Evolutionary conservation across 1,140 invertebrate genomes (phyloP).

Genomic region (Zaprionus davidi): DNA sequence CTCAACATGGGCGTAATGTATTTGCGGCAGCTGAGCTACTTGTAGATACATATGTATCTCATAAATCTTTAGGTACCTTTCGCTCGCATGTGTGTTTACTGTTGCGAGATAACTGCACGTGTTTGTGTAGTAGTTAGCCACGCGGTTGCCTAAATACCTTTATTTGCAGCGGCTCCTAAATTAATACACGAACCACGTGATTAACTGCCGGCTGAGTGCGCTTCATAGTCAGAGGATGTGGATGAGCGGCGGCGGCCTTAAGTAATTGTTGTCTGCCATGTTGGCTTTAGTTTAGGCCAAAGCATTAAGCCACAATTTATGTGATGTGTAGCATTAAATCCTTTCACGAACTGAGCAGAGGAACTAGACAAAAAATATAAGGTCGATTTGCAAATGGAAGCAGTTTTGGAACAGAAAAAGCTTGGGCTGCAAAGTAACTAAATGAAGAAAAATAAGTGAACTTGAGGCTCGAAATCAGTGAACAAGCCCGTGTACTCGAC

Average conservation of each 20-base stretch:
- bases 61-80: slow-evolving; percentile 26
- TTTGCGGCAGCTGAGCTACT: background rate
- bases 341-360: background rate
- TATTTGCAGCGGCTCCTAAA: slow-evolving; percentile 9
- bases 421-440: background rate
- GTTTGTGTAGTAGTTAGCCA: background rate
- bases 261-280: background rate
- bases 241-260: background rate
- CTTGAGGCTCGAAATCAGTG: background rate
- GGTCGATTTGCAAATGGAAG: background rate
- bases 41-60: slow-evolving; percentile 30
- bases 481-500: background rate
- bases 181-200: slow-evolving; percentile 41
- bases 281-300: slow-evolving; percentile 3
- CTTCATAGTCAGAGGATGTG: background rate
- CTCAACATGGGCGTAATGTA: background rate
- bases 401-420: background rate
- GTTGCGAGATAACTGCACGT: background rate
- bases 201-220: slow-evolving; percentile 29
- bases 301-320: slow-evolving; percentile 26
- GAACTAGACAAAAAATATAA: background rate
- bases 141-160: background rate
- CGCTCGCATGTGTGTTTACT: slow-evolving; percentile 1
- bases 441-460: background rate
- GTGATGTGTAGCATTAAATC: slow-evolving; percentile 10